Evolutionary conservation across 2,797 vertebrate species (phyloP).

Genomic region (Pagetopsis macropterus): DNA sequence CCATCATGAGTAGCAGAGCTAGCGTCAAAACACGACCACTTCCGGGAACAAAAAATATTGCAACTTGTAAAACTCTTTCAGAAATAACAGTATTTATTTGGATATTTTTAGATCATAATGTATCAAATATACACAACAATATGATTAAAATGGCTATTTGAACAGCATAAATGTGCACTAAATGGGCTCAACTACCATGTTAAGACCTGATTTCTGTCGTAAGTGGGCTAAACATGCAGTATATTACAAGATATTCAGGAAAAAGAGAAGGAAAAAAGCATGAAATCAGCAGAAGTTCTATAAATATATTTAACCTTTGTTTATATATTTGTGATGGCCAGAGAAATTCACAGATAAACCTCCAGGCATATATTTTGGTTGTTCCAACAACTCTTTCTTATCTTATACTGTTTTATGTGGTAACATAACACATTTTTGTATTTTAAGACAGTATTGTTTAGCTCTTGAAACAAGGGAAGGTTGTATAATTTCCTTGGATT

Average conservation of each 20-base stretch:
- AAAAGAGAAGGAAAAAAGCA: not conserved
- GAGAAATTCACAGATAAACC: not conserved
- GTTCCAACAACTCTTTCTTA: not conserved
- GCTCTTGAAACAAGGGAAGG: not conserved
- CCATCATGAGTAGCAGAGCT: not conserved
- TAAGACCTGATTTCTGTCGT: not conserved
- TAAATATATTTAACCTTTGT: not conserved
- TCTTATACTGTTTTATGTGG: not conserved
- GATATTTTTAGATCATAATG: not conserved
- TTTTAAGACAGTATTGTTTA: not conserved
- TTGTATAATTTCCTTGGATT: not conserved
- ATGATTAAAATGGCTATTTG: not conserved
- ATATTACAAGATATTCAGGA: not conserved
- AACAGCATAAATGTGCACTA: not conserved
- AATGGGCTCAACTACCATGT: not conserved
- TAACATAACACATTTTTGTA: not conserved
- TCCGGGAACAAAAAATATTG: conserved; percentile 37
- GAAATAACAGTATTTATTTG: not conserved
- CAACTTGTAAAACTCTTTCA: not conserved
- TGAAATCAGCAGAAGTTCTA: not conserved
- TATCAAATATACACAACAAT: not conserved
- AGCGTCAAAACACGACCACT: accelerated
- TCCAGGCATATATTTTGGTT: not conserved
- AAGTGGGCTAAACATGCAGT: not conserved
- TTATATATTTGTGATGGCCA: not conserved